Base-by-base conservation (phyloP, 2,888 invertebrate species). In the Leptothorax acervorum region DNA sequence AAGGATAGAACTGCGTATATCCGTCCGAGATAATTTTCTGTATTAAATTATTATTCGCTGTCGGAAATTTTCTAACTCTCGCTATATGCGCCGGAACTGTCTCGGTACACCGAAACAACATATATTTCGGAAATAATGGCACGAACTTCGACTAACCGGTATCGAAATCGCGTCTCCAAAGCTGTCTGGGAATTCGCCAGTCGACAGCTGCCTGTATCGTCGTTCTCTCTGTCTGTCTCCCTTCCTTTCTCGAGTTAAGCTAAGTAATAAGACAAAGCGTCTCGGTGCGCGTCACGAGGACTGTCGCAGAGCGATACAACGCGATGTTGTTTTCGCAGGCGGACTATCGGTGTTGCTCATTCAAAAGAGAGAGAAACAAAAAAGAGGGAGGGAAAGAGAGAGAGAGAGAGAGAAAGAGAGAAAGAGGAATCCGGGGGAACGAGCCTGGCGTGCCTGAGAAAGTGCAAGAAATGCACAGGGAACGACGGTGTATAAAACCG, bases 401-500 rank as follows among this genome's bases (percentile, higher is more conserved):
- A n/a, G 55, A 45, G 9, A 18, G n/a, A 42, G 15, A 48, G 11
- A 48, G 48, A n/a, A n/a, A 53, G 53, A 53, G 23, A 8, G 18
- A 63, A 63, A 63, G 48, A 48, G 48, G 35, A 23, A 68, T 23
- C 42, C 53, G 51, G 28, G 39, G 31, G 53, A 83, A 75, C 68
- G 60, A 63, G 48, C 78, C 4, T 23, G 70, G 35, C 18, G 23
- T 45, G 51, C 51, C 4, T 18, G 42, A 62, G 82, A 74, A 53
- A 65, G 75, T 63, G 63, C 75, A 45, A 82, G 75, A 75, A 65
- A 55, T n/a, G 75, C n/a, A 42, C 48, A 35, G 68, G 42, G 62
- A 62, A 48, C 18, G 84, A 83, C 28, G 84, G 74, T 79, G 90
- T 86, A 88, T 92, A 91, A 92, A 92, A 92, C 91, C 92, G 91